Conservation (phyloP, 2,888 invertebrate genomes). For the Sicus ferrugineus region DNA sequence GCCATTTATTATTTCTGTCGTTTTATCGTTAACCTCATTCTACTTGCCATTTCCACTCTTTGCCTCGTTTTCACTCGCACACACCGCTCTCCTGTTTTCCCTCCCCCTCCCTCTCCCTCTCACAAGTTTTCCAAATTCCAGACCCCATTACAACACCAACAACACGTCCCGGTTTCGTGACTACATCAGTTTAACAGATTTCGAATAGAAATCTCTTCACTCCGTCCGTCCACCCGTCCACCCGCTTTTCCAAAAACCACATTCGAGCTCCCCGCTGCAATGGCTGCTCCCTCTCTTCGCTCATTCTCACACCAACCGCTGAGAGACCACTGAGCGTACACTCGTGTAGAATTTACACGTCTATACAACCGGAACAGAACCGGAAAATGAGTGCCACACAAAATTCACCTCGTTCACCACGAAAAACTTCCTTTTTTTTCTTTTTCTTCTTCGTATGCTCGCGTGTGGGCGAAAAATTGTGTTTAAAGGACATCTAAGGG, state of each 20-base stretch:
- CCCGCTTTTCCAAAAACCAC: constrained; percentile 24
- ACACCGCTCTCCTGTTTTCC: constrained; percentile 10
- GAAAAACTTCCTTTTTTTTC: too few species aligned
- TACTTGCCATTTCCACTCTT: background rate
- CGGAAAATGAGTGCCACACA: constrained; percentile 42
- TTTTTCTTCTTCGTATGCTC: background rate
- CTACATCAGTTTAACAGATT: constrained; percentile 16
- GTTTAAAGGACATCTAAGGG: constrained; percentile 24
- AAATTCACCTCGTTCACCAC: constrained; percentile 40
- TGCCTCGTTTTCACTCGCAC: background rate
- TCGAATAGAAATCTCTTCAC: background rate
- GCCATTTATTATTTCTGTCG: background rate
- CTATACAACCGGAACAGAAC: constrained; percentile 40
- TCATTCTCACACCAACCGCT: too few species aligned
- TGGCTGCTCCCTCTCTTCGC: too few species aligned
- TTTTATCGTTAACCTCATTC: background rate
- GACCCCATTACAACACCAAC: background rate
- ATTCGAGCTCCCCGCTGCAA: background rate
- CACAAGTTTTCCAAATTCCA: background rate
- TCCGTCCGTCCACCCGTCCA: background rate
- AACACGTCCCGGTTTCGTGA: constrained; percentile 11
- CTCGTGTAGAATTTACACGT: constrained; percentile 24
- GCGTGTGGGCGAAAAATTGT: constrained; percentile 8
- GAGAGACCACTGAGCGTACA: too few species aligned
- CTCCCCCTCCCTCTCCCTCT: background rate